Evolutionary conservation across 2,797 vertebrate genomes (phyloP).

Genomic region (Octomys mimax): DNA sequence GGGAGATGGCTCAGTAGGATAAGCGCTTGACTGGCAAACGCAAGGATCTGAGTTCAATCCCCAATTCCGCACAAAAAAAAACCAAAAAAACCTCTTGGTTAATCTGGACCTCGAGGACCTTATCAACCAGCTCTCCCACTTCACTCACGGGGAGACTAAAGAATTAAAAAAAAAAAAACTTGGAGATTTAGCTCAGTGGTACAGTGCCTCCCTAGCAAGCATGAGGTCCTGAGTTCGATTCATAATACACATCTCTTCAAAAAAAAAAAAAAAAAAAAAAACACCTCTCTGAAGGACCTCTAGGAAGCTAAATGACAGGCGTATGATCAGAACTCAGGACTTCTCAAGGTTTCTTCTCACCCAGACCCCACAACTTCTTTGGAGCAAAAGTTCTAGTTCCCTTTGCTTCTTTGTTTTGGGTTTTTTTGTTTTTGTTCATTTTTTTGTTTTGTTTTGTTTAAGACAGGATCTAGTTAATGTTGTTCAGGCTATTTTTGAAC

Average conservation of each 20-base stretch:
- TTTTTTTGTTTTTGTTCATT: too few relatives aligned
- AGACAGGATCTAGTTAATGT: too few relatives aligned
- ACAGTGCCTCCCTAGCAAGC: too few relatives aligned
- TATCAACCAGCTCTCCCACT: background rate
- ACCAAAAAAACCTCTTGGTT: background rate
- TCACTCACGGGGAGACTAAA: background rate
- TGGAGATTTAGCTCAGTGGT: too few relatives aligned
- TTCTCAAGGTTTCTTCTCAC: background rate
- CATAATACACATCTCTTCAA: background rate
- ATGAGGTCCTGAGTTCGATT: too few relatives aligned
- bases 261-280: background rate
- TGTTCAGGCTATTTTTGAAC: too few relatives aligned
- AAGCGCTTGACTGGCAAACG: too few relatives aligned
- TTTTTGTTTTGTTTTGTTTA: too few relatives aligned
- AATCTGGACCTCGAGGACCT: background rate
- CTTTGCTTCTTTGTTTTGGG: background rate
- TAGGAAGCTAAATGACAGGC: background rate
- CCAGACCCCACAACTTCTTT: background rate
- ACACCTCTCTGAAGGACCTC: background rate
- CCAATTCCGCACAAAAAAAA: too few relatives aligned
- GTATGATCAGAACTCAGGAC: background rate
- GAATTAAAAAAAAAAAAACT: background rate
- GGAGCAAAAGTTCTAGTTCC: conserved; percentile 25
- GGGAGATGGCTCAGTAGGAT: too few relatives aligned
- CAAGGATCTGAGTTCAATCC: too few relatives aligned